A percentile compares a stretch with the other conserved stretches of the same genome.
These are phyloP conservation scores for Carduelis carduelis DNA, from an alignment of 2,797 vertebrate genomes.

Conservation along the genomic window DNA sequence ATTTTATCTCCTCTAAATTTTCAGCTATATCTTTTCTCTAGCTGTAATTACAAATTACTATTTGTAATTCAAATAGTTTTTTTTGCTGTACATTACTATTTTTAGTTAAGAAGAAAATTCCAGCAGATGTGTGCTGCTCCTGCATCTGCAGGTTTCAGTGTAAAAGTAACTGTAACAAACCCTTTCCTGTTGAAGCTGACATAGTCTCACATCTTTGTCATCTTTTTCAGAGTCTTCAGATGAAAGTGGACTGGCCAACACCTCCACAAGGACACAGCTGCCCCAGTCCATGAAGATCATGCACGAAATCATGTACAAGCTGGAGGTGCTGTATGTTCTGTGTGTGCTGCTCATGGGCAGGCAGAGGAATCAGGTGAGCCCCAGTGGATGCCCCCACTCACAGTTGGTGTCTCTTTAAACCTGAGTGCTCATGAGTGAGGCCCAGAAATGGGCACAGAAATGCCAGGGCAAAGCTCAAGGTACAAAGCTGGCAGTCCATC, in stretches of 20 bases:
- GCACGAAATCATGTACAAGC: constrained; percentile 99
- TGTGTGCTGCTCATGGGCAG: constrained; percentile 97
- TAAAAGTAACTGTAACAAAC: background rate
- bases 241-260: constrained; percentile 88
- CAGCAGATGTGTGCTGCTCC: background rate
- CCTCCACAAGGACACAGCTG: constrained; percentile 86
- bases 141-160: background rate
- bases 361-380: constrained; percentile 92
- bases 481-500: background rate
- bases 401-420: background rate
- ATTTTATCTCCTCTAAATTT: background rate
- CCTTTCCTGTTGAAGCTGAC: background rate
- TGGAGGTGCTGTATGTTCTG: constrained; percentile 97
- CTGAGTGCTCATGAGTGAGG: background rate
- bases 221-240: constrained; percentile 87
- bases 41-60: too few relatives aligned
- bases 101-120: background rate
- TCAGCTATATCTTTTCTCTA: background rate
- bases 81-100: background rate
- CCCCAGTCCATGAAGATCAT: constrained; percentile 99
- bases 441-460: background rate
- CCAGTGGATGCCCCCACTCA: background rate
- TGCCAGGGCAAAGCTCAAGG: background rate
- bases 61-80: background rate
- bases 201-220: constrained; percentile 5